These are phyloP conservation scores for Formica exsecta DNA, from an alignment of 1,140 invertebrate species.

Conservation along the genomic window DNA sequence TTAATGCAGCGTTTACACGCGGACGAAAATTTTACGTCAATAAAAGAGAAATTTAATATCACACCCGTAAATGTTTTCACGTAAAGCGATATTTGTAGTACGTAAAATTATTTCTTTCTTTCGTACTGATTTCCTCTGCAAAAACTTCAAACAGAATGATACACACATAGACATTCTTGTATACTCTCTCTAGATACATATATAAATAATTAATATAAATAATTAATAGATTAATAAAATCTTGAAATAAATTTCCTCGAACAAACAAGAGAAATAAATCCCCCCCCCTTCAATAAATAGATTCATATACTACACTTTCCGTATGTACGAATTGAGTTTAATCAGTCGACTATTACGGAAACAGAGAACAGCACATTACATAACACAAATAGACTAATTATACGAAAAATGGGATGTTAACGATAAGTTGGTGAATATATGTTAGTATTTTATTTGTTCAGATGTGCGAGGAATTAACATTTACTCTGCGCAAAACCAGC, in stretches of 20 bases:
- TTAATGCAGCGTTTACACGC: slow-evolving; percentile 55
- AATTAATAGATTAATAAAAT: too few species aligned
- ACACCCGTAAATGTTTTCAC: neutral
- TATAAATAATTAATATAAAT: too few species aligned
- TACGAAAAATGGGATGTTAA: neutral
- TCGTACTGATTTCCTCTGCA: too few species aligned
- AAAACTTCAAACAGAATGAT: too few species aligned
- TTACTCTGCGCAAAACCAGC: neutral
- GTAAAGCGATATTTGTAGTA: neutral
- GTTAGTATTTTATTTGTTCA: neutral
- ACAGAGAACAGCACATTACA: neutral
- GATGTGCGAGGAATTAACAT: neutral
- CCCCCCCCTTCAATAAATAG: too few species aligned
- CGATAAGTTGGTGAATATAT: neutral
- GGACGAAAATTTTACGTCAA: slow-evolving; percentile 24
- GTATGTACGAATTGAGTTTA: neutral
- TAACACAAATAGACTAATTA: slow-evolving; percentile 35
- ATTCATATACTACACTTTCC: neutral
- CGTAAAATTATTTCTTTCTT: neutral
- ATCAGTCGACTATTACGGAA: neutral
- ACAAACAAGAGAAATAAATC: too few species aligned
- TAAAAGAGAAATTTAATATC: neutral
- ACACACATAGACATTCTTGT: too few species aligned
- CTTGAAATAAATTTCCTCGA: too few species aligned
- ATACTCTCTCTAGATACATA: too few species aligned